Conservation (phyloP, 2,797 vertebrate species). For the Masticophis lateralis region DNA sequence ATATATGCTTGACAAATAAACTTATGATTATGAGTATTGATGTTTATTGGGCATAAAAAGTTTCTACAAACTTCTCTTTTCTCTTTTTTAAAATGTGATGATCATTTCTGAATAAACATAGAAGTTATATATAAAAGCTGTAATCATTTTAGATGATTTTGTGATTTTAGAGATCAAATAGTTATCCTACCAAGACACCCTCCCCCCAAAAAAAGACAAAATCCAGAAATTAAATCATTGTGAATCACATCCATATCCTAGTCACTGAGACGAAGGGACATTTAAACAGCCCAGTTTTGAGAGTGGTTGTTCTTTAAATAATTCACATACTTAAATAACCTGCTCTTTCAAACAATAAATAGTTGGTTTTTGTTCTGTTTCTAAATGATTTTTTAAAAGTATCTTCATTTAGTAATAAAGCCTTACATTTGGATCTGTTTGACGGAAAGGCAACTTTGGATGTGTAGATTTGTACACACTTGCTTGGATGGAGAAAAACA, state of each 20-base stretch:
- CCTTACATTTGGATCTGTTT: neutral
- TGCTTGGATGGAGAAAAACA: neutral
- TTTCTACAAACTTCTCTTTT: conserved; percentile 32
- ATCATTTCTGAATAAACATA: conserved; percentile 35
- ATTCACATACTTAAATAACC: neutral
- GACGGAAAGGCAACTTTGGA: neutral
- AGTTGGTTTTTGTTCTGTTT: neutral
- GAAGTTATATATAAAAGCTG: neutral
- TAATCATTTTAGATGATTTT: conserved; percentile 37
- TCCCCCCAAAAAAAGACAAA: conserved; percentile 5
- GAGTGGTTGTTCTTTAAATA: conserved; percentile 29
- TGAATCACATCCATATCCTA: neutral
- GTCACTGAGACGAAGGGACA: conserved; percentile 23
- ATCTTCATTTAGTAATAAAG: conserved; percentile 28
- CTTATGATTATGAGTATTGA: neutral
- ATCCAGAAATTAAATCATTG: conserved; percentile 38
- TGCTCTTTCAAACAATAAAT: neutral
- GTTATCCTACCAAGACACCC: conserved; percentile 9
- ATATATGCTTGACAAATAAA: too few species aligned
- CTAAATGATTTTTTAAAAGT: neutral
- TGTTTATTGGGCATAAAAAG: conserved; percentile 28
- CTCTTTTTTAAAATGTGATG: conserved; percentile 26
- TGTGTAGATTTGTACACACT: too few species aligned
- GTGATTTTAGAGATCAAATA: conserved; percentile 25
- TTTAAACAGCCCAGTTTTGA: conserved; percentile 19